A percentile compares a stretch with the other conserved stretches of the same genome.
Evolutionary conservation across 2,797 vertebrate species (phyloP).

Genomic region (Sylvilagus floridanus): DNA sequence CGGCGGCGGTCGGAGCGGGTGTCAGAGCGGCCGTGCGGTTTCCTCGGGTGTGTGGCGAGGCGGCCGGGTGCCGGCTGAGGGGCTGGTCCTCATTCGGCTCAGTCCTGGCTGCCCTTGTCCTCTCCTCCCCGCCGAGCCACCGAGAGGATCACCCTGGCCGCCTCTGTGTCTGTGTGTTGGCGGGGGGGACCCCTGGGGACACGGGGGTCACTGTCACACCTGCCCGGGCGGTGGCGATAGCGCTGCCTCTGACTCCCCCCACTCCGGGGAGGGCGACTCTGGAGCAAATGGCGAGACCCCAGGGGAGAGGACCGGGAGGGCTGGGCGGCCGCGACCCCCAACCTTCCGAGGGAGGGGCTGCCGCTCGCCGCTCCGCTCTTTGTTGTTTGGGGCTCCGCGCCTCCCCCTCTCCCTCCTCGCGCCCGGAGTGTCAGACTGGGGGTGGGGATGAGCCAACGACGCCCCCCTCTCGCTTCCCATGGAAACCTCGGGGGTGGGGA

Average conservation of each 20-base stretch:
- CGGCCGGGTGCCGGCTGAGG: slow-evolving; percentile 77
- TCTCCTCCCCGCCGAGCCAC: slow-evolving; percentile 76
- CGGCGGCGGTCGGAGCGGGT: slow-evolving; percentile 79
- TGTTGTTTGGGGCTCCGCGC: slow-evolving; percentile 85
- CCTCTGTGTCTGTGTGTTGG: slow-evolving; percentile 62
- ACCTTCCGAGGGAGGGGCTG: slow-evolving; percentile 42
- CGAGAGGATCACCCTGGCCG: slow-evolving; percentile 50
- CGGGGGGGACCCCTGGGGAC: slow-evolving; percentile 73
- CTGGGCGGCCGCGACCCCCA: slow-evolving; percentile 45
- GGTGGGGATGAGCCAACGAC: slow-evolving; percentile 81
- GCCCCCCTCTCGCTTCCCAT: slow-evolving; percentile 71
- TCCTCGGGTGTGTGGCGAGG: slow-evolving; percentile 56
- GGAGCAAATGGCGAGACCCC: slow-evolving; percentile 63
- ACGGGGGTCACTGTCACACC: slow-evolving; percentile 75
- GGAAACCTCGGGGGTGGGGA: slow-evolving; percentile 66
- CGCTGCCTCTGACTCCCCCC: slow-evolving; percentile 20
- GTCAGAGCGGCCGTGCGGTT: slow-evolving; percentile 71
- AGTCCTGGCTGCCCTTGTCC: slow-evolving; percentile 81
- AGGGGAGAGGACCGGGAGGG: not conserved
- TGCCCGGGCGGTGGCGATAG: slow-evolving; percentile 50
- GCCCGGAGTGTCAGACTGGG: slow-evolving; percentile 84
- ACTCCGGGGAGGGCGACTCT: not conserved
- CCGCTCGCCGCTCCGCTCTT: slow-evolving; percentile 76
- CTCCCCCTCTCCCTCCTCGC: slow-evolving; percentile 78
- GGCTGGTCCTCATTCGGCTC: slow-evolving; percentile 65